phyloP scores from a whole-genome alignment of 2,888 invertebrate species.

The Synergus gifuensis region DNA sequence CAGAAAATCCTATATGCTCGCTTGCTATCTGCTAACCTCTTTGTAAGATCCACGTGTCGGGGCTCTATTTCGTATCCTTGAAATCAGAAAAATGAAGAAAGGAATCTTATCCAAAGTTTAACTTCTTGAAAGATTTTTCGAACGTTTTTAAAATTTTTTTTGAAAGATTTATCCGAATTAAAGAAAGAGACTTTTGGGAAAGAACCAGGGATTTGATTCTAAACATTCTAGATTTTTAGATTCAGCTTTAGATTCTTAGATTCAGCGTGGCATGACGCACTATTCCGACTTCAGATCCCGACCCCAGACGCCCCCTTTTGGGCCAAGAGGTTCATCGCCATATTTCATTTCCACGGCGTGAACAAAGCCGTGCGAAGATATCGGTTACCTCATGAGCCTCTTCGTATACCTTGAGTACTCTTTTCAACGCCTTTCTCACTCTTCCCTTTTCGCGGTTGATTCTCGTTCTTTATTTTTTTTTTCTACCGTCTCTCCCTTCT shows the following conservation, averaged over 20 bases:
- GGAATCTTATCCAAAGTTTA: conserved; percentile 12
- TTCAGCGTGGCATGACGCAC: background rate
- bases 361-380: conserved; percentile 65
- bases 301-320: background rate
- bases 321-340: conserved; percentile 46
- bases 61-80: conserved; percentile 34
- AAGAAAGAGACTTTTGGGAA: background rate
- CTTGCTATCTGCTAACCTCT: conserved; percentile 18
- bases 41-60: conserved; percentile 19
- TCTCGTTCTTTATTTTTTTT: conserved; percentile 25
- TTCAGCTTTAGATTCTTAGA: background rate
- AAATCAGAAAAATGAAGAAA: conserved; percentile 28
- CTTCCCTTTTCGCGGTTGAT: conserved; percentile 43
- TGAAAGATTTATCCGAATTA: no score
- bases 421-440: conserved; percentile 63
- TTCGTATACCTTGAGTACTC: conserved; percentile 61
- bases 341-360: conserved; percentile 64
- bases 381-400: conserved; percentile 69
- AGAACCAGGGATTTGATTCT: background rate
- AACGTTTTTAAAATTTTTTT: no score
- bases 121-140: background rate
- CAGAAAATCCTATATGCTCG: conserved; percentile 43
- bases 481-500: conserved; percentile 40
- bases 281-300: background rate
- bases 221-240: background rate